Base-by-base conservation (phyloP, 1,140 invertebrate species). In the Brachionus calyciflorus region DNA sequence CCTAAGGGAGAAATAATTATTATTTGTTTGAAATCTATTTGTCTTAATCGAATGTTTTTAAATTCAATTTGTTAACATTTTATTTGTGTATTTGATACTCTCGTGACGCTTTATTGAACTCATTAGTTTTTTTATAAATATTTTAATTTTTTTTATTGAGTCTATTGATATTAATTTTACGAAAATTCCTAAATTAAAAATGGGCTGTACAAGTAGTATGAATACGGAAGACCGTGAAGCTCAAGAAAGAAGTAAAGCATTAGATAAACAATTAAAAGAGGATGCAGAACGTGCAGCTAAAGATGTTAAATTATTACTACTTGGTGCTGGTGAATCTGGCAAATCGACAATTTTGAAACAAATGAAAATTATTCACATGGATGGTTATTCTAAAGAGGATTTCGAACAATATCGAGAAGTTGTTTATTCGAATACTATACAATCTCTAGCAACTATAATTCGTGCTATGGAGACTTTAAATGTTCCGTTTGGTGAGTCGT, bases 261-360 rank as follows among this genome's bases (percentile, higher is more conserved):
- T 99, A 82, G 96, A 99, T 87, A 98, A 94, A 87, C 97, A 98
- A 87, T 89, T 99, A 77, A 99, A 99, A 87, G 96, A 99, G 87
- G 96, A 99, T 89, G 95, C 94, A 65, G 91, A 98, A 80, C 95
- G 98, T 86, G 96, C 96, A 53, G 95, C 96, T 82, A 99, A 98
- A 88, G 96, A 99, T 88, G 98, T 99, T 84, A 99, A 99, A 88
- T 89, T 99, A 80, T 88, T 99, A 80, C 89, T 99, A 80, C 89
- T 99, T 82, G 96, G 93, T 87, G 93, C 94, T 85, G 94, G 94
- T 81, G 94, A 96, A 87, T 96, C 93, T 81, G 94, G 93, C 79
- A 97, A 97, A 87, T 95, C 93, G 89, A 97, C 94, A 81, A 97
- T 97, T 87, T 93, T 96, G 80, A 95, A 95, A 89, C 93, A 96